A percentile compares a stretch with the other conserved stretches of the same genome.
Evolutionary conservation across 2,113 vertebrate species (phyloP).

Genomic region (Capreolus pygargus): DNA sequence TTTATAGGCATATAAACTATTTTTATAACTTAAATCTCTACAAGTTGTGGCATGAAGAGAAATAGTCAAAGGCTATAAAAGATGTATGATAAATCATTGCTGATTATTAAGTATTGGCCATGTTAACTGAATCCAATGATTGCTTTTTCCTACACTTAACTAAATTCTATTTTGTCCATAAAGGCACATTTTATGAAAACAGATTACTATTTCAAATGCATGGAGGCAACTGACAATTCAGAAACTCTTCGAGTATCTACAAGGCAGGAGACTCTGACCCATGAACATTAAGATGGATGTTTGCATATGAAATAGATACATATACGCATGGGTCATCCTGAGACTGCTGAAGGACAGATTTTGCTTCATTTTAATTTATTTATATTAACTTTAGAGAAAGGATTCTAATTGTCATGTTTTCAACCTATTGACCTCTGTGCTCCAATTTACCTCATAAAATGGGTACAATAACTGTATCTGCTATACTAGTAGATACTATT

Average conservation of each 20-base stretch:
- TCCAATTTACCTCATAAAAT: background rate
- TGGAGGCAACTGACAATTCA: background rate
- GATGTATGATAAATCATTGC: background rate
- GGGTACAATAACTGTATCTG: background rate
- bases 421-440: background rate
- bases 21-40: slow-evolving; percentile 53
- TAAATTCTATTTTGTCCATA: background rate
- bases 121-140: slow-evolving; percentile 12
- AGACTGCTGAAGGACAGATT: background rate
- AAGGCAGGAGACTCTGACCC: background rate
- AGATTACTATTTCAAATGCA: background rate
- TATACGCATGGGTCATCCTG: no score
- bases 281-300: background rate
- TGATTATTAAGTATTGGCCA: slow-evolving; percentile 9
- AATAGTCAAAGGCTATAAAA: slow-evolving; percentile 32
- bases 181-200: slow-evolving; percentile 31
- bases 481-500: background rate
- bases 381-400: background rate
- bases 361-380: slow-evolving; percentile 6
- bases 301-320: background rate
- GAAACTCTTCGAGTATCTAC: background rate
- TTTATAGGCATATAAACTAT: slow-evolving; percentile 52
- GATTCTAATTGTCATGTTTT: background rate
- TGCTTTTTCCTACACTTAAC: background rate
- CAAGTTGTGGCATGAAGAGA: slow-evolving; percentile 29